These are phyloP conservation scores for Malurus elegans DNA, from an alignment of 2,113 vertebrate species.

Conservation along the genomic window DNA sequence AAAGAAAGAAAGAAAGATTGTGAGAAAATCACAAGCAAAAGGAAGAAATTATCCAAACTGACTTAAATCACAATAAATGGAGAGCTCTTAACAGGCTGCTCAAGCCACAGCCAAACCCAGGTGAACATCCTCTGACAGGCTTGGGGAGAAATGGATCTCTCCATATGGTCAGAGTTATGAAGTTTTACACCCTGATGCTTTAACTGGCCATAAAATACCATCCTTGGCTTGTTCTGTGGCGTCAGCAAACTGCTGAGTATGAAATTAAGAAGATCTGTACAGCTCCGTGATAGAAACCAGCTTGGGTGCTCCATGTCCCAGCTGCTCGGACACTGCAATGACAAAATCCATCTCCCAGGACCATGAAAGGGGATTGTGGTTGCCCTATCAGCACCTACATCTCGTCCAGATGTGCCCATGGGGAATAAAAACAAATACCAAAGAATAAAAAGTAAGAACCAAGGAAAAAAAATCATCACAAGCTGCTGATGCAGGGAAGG, in stretches of 20 bases:
- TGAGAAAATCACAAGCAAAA: conserved; percentile 55
- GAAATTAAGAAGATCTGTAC: not conserved
- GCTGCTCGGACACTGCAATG: not conserved
- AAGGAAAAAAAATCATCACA: not conserved
- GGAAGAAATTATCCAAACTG: not conserved
- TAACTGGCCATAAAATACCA: not conserved
- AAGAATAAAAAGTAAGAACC: too few relatives aligned
- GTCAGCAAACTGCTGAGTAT: not conserved
- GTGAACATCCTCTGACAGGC: not conserved
- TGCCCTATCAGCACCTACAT: not conserved
- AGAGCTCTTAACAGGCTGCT: not conserved
- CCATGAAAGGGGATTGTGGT: not conserved
- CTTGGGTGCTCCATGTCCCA: not conserved
- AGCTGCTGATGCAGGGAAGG: not conserved
- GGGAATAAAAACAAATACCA: not conserved
- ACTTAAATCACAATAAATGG: not conserved
- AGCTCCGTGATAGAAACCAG: not conserved
- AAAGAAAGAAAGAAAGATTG: conserved; percentile 57
- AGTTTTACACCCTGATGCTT: not conserved
- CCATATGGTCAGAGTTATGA: not conserved
- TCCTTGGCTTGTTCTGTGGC: not conserved
- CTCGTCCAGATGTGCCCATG: not conserved
- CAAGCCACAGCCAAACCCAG: not conserved
- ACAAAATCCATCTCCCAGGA: not conserved
- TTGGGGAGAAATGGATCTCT: not conserved